Evolutionary conservation across 2,888 invertebrate species (phyloP).

Genomic region (Ellobium chinense): DNA sequence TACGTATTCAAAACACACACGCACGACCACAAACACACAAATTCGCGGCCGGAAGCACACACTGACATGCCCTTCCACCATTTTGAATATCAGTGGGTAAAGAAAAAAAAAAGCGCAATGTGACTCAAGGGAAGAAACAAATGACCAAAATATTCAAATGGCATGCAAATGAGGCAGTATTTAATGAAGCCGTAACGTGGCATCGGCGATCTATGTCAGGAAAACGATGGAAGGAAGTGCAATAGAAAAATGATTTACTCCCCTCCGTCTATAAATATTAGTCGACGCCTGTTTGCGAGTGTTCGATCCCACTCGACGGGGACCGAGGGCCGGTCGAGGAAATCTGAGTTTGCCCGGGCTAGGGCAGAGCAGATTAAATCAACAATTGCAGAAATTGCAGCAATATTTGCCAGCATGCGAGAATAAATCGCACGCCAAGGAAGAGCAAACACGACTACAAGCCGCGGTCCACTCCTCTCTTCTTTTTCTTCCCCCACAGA

Average conservation of each 20-base stretch:
- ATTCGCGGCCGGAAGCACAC: neutral
- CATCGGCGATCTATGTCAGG: slow-evolving; percentile 18
- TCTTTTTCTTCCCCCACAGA: too few species aligned
- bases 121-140: slow-evolving; percentile 27
- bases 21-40: too few species aligned
- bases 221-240: neutral
- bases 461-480: neutral
- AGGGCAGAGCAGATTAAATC: slow-evolving; percentile 47
- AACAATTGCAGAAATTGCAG: slow-evolving; percentile 46
- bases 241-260: slow-evolving; percentile 44
- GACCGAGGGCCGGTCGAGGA: neutral
- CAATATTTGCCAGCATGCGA: slow-evolving; percentile 31
- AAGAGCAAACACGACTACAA: neutral
- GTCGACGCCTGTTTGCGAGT: neutral
- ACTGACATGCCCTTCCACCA: neutral
- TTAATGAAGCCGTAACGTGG: slow-evolving; percentile 28
- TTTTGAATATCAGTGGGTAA: slow-evolving; percentile 18
- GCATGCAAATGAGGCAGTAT: slow-evolving; percentile 32
- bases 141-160: slow-evolving; percentile 36
- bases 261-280: slow-evolving; percentile 28
- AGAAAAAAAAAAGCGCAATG: neutral
- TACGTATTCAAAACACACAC: too few species aligned
- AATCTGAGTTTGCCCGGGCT: slow-evolving; percentile 16
- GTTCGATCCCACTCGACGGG: slow-evolving; percentile 14
- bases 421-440: neutral